Conservation (phyloP, 1,140 invertebrate species). For the Drosophila parvula region DNA sequence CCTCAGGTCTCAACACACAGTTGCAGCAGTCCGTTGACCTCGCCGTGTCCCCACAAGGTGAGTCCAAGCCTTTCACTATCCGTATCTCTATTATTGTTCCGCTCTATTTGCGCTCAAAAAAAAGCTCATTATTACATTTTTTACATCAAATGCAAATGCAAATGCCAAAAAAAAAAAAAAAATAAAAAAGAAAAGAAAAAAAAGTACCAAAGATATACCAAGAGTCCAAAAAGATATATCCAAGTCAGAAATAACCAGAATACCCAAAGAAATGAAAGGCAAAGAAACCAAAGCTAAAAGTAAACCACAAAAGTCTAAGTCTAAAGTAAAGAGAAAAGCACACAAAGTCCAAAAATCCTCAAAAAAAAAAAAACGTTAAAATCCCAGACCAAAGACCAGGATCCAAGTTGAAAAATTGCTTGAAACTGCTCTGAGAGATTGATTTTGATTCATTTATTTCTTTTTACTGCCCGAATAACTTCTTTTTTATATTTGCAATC, state of each 20-base stretch:
- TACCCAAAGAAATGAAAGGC: constrained; percentile 43
- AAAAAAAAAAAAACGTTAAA: neutral
- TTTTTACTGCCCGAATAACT: neutral
- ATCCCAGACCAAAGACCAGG: constrained; percentile 6
- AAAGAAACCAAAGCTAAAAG: constrained; percentile 28
- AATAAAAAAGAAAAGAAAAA: constrained; percentile 19
- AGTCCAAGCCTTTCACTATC: constrained; percentile 85
- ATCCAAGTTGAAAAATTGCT: constrained; percentile 47
- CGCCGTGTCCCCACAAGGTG: constrained; percentile 93
- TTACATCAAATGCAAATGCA: constrained; percentile 83
- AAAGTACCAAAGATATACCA: constrained; percentile 40
- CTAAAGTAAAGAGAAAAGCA: neutral
- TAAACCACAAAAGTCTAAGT: neutral
- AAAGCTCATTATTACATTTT: constrained; percentile 83
- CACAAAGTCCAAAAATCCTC: constrained; percentile 4
- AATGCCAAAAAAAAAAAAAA: constrained; percentile 48
- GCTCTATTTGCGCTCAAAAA: constrained; percentile 79
- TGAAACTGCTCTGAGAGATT: constrained; percentile 39
- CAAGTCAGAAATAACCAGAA: constrained; percentile 34
- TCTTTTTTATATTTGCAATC: neutral
- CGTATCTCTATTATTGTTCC: constrained; percentile 76
- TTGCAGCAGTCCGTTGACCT: constrained; percentile 88
- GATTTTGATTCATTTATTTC: neutral
- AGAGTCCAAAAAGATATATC: constrained; percentile 27
- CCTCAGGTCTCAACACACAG: constrained; percentile 87